Base-by-base conservation (phyloP, 2,113 vertebrate genomes). In the Phalacrocorax brasilianus region DNA sequence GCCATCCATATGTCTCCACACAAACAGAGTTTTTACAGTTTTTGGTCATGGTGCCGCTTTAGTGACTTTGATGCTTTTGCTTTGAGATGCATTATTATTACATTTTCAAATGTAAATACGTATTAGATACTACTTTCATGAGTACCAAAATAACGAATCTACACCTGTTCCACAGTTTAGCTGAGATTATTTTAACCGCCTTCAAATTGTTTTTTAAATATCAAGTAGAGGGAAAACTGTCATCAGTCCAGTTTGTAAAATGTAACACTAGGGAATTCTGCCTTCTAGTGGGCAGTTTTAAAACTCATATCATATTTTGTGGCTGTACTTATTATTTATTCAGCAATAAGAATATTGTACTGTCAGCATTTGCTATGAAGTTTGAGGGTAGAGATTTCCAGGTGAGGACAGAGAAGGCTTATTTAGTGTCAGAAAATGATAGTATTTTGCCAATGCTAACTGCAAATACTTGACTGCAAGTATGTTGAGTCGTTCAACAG, bases 281-380 rank as follows among this genome's bases (percentile, higher is more conserved):
- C 93, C 94, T 97, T 89, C 95, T 97, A 95, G 89, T 96, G 94
- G 96, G n/a, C 85, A 95, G 28, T 85, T 83, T 91, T 91, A 88
- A 92, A 93, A 85, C 50, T 42, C 28, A 9, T 72, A 30, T 73
- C 52, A 5, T 55, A 19, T 88, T 93, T 89, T 75, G 28, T 88
- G 44, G 13, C 16, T 32, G 32, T 79, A 23, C 27, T 92, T 85
- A 49, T 8, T 18, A 63, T 88, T 92, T 89, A 76, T 85, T 85
- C 33, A 76, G 32, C 68, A 73, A 10, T 63, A 76, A 75, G 19
- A 59, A 68, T 80, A 91, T 83, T 89, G 49, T 83, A 24, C 58
- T 80, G 52, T 72, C 70, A 91, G 81, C 53, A 83, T 92, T 89
- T 88, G 35, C 28, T 88, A 21, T 71, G 32, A 86, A 77, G 61